Conservation (phyloP, 2,888 invertebrate genomes). For the Pardosa pseudoannulata region DNA sequence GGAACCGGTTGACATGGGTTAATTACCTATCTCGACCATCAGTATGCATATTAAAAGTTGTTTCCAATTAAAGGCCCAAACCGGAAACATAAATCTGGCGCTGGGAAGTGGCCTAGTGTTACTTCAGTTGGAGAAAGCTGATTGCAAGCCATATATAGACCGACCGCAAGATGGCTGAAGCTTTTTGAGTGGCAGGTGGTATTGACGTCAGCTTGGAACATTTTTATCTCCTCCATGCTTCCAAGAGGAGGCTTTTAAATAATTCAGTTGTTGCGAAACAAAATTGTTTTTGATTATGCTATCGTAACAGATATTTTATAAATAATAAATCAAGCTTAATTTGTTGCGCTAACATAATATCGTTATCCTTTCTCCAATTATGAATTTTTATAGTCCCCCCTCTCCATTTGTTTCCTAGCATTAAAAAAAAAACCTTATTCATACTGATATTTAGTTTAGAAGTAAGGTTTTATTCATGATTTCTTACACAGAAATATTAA, state of each 20-base stretch:
- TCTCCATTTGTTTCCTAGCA: too few species aligned
- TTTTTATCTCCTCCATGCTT: slow-evolving; percentile 4
- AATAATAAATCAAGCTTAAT: too few species aligned
- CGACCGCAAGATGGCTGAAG: slow-evolving; percentile 22
- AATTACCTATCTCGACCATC: background rate
- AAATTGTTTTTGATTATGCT: too few species aligned
- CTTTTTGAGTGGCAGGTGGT: slow-evolving; percentile 69
- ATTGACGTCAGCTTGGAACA: slow-evolving; percentile 45
- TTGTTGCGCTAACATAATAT: too few species aligned
- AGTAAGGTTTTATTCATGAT: too few species aligned
- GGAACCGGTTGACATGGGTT: background rate
- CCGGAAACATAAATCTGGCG: slow-evolving; percentile 17
- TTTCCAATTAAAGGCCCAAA: background rate
- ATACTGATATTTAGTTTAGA: too few species aligned
- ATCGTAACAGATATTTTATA: too few species aligned
- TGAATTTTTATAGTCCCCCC: too few species aligned
- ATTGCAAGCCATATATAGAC: slow-evolving; percentile 42
- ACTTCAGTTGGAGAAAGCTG: background rate
- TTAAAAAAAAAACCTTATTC: too few species aligned
- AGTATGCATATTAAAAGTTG: background rate
- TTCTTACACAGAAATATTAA: too few species aligned
- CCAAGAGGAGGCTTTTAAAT: background rate
- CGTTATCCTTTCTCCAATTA: too few species aligned
- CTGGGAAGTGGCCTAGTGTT: background rate
- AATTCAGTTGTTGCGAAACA: too few species aligned